These are phyloP conservation scores for Colaptes auratus DNA, from an alignment of 2,113 vertebrate species.

Conservation along the genomic window DNA sequence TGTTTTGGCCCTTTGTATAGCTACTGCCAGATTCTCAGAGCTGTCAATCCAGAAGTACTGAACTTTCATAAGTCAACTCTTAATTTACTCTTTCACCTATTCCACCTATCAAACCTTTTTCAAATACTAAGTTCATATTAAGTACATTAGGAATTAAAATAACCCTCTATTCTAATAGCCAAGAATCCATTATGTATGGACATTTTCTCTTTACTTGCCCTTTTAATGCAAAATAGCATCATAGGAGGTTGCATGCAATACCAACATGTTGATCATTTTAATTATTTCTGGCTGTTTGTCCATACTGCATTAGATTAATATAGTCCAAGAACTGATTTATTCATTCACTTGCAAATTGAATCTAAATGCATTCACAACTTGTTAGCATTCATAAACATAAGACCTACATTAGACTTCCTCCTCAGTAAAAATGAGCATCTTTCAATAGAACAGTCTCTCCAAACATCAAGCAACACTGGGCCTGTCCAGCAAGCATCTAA, in stretches of 20 bases:
- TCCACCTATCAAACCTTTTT: slow-evolving; percentile 43
- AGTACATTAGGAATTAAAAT: slow-evolving; percentile 59
- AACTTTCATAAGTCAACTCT: slow-evolving; percentile 25
- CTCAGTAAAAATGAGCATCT: background rate
- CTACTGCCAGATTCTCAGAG: background rate
- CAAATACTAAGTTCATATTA: slow-evolving; percentile 42
- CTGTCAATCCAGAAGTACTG: slow-evolving; percentile 6
- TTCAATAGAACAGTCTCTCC: background rate
- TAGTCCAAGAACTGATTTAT: slow-evolving; percentile 49
- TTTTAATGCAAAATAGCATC: slow-evolving; percentile 63
- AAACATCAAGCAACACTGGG: accelerated
- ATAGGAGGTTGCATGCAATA: slow-evolving; percentile 32
- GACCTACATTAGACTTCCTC: background rate
- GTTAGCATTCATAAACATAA: slow-evolving; percentile 12
- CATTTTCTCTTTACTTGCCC: slow-evolving; percentile 54
- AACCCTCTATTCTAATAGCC: slow-evolving; percentile 34
- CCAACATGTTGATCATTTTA: slow-evolving; percentile 53
- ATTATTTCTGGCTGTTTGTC: slow-evolving; percentile 64
- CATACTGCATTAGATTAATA: slow-evolving; percentile 59
- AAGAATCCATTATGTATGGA: slow-evolving; percentile 57
- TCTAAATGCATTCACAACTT: background rate
- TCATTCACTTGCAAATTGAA: slow-evolving; percentile 44
- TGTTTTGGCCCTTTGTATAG: background rate
- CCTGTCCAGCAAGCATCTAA: background rate
- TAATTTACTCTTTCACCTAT: slow-evolving; percentile 33